phyloP scores from a whole-genome alignment of 2,797 vertebrate species.

The Diceros bicornis region DNA sequence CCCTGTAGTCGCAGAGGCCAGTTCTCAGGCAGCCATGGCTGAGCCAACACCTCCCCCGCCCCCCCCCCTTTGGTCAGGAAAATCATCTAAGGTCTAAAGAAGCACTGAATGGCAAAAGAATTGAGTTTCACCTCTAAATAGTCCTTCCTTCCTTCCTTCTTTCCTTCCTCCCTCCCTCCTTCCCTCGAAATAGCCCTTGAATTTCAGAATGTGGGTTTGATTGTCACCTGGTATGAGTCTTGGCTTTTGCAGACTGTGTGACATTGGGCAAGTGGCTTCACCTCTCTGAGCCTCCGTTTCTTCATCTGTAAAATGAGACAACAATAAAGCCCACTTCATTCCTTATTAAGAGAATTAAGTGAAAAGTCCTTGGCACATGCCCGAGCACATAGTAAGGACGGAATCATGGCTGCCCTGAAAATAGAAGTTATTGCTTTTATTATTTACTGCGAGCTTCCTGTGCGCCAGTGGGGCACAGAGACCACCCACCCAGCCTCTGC shows the following conservation, averaged over 20 bases:
- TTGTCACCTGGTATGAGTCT: background rate
- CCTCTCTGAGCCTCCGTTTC: background rate
- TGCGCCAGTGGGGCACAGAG: background rate
- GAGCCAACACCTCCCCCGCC: accelerated
- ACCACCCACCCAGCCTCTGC: accelerated
- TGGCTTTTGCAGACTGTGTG: background rate
- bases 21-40: background rate
- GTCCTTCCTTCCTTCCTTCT: no score
- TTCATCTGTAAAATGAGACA: background rate
- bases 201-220: background rate
- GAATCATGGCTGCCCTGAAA: no score
- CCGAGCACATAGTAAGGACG: accelerated
- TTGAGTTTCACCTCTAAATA: background rate
- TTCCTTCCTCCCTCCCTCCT: background rate
- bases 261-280: background rate
- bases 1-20: background rate
- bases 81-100: background rate
- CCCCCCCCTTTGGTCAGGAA: background rate
- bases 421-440: background rate
- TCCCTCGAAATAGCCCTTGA: background rate
- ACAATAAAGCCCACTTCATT: background rate
- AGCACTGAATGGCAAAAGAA: background rate
- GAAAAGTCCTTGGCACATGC: accelerated
- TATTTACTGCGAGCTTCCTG: accelerated
- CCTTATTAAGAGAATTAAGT: background rate